Evolutionary conservation across 2,888 invertebrate species (phyloP).

Genomic region (Orgyia antiqua): DNA sequence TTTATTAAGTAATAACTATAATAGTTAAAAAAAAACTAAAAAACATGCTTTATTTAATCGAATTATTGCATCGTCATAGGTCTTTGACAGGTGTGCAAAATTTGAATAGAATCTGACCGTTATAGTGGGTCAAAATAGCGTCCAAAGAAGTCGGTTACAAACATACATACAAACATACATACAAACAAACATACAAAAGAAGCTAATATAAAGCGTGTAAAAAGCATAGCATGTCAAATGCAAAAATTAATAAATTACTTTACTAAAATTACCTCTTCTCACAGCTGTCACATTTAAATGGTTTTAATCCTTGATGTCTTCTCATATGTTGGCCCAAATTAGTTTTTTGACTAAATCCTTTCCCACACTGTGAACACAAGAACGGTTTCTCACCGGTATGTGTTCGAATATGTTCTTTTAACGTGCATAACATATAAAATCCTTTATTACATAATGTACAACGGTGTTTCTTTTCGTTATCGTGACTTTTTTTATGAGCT

Average conservation of each 20-base stretch:
- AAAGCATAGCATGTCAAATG: too few species aligned
- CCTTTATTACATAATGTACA: slow-evolving; percentile 65
- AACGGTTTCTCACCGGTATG: slow-evolving; percentile 80
- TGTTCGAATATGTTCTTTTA: slow-evolving; percentile 77
- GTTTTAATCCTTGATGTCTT: slow-evolving; percentile 73
- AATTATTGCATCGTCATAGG: too few species aligned
- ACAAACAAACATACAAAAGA: too few species aligned
- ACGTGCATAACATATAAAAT: slow-evolving; percentile 73
- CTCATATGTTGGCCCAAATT: slow-evolving; percentile 78
- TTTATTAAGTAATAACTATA: too few species aligned
- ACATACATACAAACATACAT: too few species aligned
- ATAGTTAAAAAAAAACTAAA: too few species aligned
- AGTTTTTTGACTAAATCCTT: slow-evolving; percentile 79
- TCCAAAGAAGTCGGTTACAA: too few species aligned
- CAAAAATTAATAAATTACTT: neutral
- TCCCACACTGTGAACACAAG: slow-evolving; percentile 75
- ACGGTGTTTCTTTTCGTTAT: slow-evolving; percentile 63
- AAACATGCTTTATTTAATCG: too few species aligned
- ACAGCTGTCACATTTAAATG: slow-evolving; percentile 66
- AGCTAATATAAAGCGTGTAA: too few species aligned
- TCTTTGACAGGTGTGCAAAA: too few species aligned
- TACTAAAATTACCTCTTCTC: slow-evolving; percentile 44
- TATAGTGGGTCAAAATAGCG: too few species aligned
- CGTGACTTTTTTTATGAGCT: slow-evolving; percentile 65
- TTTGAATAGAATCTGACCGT: too few species aligned